Percentiles rank a stretch among this genome's conserved stretches.
Evolutionary conservation across 2,888 invertebrate species (phyloP).

Genomic region (Parasteatoda lunata): DNA sequence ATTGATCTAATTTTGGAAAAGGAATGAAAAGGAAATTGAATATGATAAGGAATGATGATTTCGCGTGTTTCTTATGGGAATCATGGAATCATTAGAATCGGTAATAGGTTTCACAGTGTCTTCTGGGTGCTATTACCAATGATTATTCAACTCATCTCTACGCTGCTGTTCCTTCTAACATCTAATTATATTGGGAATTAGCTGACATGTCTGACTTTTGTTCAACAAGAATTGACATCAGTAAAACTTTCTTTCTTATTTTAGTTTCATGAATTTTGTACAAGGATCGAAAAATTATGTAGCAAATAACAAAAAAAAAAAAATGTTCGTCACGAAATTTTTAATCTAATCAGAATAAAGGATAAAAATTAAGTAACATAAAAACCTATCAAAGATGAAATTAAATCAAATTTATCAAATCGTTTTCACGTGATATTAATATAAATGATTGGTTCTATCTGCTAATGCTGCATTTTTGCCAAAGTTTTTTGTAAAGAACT

Average conservation of each 20-base stretch:
- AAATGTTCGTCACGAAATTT: too few species aligned
- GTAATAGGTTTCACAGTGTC: constrained; percentile 48
- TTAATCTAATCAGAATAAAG: too few species aligned
- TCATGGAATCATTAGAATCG: constrained; percentile 53
- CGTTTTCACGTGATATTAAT: too few species aligned
- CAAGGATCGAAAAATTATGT: constrained; percentile 16
- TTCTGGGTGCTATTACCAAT: constrained; percentile 55
- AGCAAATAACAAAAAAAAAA: too few species aligned
- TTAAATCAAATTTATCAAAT: too few species aligned
- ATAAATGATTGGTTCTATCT: too few species aligned
- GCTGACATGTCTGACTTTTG: constrained; percentile 53
- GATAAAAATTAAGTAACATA: too few species aligned
- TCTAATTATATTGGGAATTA: constrained; percentile 57
- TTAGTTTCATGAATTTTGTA: neutral
- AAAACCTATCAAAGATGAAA: too few species aligned
- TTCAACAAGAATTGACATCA: constrained; percentile 11
- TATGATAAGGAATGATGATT: constrained; percentile 34
- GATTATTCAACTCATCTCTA: constrained; percentile 53
- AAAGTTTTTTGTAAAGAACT: too few species aligned
- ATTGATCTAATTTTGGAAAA: neutral
- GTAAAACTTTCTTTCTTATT: neutral
- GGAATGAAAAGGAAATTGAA: constrained; percentile 47
- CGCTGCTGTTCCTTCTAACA: constrained; percentile 32
- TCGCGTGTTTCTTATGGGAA: constrained; percentile 46
- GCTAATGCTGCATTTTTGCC: too few species aligned